Base-by-base conservation (phyloP, 2,113 vertebrate genomes). In the Psilopsiagon aymara region DNA sequence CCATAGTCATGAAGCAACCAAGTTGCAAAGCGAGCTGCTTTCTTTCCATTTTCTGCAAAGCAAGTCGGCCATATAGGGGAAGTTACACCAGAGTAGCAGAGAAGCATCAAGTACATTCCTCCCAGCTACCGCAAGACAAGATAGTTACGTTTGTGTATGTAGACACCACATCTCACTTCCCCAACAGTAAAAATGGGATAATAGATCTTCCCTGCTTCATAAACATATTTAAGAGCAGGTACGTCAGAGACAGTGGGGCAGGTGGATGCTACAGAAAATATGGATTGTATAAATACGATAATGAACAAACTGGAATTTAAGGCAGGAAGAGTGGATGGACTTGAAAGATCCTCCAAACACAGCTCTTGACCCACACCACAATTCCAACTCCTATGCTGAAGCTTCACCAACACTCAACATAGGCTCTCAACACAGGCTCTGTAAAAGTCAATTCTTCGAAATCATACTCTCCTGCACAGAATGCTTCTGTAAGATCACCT, bases 1-100 rank as follows among this genome's bases (percentile, higher is more conserved):
- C 23, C 46, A 76, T 0, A 81, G 60, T 46, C 64, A 63, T 0
- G 0, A 60, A 49, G 62, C 33, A 53, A 55, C 1, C 2, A 17
- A 77, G 64, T 8, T 73, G 41, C 13, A 2, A 79, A 41, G 49
- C 8, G 49, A 69, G 44, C 63, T 83, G 68, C 63, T 39, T 33
- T 63, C 33, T 35, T 33, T 70, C 33, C 51, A 33, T 46, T 77
- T 35, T 74, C 31, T 39, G 25, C 28, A 49, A 46, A 62, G 77
- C 35, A 67, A 78, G 35, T 86, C 15, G 33, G 10, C 13, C 3
- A 6, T 27, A 49, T 9, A 1, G 29, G 5, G 33, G 51, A 93
- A 77, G 33, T 67, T 81, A 88, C 60, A 90, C 5, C n/a, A 66
- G 28, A 66, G 53, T 0, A 17, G 19, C 59, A 44, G 59, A 70